These are phyloP conservation scores for Hipposideros armiger DNA, from an alignment of 2,113 vertebrate species.

Conservation along the genomic window DNA sequence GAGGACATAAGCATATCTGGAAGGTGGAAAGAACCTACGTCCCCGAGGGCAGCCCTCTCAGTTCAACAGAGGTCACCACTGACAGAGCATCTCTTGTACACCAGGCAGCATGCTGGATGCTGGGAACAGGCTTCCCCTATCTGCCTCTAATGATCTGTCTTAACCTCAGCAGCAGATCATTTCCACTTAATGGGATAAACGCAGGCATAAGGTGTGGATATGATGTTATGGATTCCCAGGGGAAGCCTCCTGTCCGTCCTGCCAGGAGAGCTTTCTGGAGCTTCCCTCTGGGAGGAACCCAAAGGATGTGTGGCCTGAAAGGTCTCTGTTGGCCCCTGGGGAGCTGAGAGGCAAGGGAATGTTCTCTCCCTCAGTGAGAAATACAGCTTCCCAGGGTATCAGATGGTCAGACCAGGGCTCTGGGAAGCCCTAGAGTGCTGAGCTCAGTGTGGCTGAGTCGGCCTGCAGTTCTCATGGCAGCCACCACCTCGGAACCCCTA, in stretches of 20 bases:
- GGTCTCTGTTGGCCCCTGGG: neutral
- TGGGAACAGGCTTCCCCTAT: neutral
- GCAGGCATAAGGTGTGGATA: neutral
- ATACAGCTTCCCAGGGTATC: neutral
- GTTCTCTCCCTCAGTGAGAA: slow-evolving; percentile 41
- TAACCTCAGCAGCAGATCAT: slow-evolving; percentile 25
- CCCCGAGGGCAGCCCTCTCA: neutral
- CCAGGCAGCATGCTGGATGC: neutral
- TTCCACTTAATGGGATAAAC: slow-evolving; percentile 41
- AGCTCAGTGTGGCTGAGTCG: neutral
- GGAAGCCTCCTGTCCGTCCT: neutral
- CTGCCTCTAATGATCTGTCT: slow-evolving; percentile 43
- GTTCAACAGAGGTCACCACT: neutral
- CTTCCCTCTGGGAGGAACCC: neutral
- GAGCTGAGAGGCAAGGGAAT: neutral
- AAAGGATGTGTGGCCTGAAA: neutral
- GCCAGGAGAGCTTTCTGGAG: slow-evolving; percentile 61
- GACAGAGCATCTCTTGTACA: neutral
- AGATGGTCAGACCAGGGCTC: neutral
- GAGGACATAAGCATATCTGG: neutral
- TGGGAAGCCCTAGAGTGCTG: neutral
- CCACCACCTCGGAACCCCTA: slow-evolving; percentile 46
- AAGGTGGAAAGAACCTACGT: slow-evolving; percentile 53
- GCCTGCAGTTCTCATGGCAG: neutral
- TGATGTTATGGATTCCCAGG: slow-evolving; percentile 15